Percentiles rank a stretch among this genome's conserved stretches.
These are phyloP conservation scores for Cheilosia variabilis DNA, from an alignment of 2,888 invertebrate species.

Conservation along the genomic window DNA sequence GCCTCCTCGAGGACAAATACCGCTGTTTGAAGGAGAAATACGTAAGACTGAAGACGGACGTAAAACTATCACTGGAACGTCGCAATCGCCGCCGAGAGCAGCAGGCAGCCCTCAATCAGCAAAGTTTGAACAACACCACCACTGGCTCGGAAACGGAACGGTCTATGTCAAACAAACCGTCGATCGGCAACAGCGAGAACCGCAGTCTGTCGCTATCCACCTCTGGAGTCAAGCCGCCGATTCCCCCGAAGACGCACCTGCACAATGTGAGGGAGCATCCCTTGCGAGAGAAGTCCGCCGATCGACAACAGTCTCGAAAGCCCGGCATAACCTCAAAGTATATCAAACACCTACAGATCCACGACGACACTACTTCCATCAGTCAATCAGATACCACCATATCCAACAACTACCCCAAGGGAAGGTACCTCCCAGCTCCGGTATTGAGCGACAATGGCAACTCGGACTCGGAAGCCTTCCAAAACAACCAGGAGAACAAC, in stretches of 20 bases:
- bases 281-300: constrained; percentile 76
- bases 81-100: constrained; percentile 88
- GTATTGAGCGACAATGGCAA: constrained; percentile 82
- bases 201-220: constrained; percentile 77
- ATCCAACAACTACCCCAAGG: constrained; percentile 82
- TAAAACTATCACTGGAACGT: constrained; percentile 90
- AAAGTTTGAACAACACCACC: constrained; percentile 84
- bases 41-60: constrained; percentile 90
- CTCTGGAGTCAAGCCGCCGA: constrained; percentile 78
- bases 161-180: constrained; percentile 89
- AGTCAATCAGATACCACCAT: constrained; percentile 83
- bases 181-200: constrained; percentile 84
- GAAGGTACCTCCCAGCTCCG: constrained; percentile 79
- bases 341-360: constrained; percentile 81
- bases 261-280: constrained; percentile 54
- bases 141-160: constrained; percentile 92
- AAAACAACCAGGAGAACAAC: constrained; percentile 84
- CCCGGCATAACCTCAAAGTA: constrained; percentile 82
- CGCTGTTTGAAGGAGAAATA: constrained; percentile 92
- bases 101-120: constrained; percentile 81
- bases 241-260: constrained; percentile 81
- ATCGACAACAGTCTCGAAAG: constrained; percentile 77
- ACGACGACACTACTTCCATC: constrained; percentile 82
- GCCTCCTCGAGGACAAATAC: constrained; percentile 91
- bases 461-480: constrained; percentile 81